Evolutionary conservation across 2,113 vertebrate genomes (phyloP).

Genomic region (Felis chaus): DNA sequence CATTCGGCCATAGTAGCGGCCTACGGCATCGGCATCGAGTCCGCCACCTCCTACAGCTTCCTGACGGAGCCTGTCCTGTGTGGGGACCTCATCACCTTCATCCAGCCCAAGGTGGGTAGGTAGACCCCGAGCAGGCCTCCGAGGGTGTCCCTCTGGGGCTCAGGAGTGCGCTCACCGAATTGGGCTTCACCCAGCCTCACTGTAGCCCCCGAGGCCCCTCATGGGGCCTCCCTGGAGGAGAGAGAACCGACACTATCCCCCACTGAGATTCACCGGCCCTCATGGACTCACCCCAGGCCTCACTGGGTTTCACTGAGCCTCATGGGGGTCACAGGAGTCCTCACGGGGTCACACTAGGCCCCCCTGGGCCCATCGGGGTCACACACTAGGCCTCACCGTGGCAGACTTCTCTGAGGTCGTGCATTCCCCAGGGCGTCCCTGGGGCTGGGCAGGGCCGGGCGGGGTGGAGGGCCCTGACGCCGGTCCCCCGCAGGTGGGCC

Average conservation of each 20-base stretch:
- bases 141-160: accelerated
- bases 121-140: accelerated
- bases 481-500: slow-evolving; percentile 86
- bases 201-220: accelerated
- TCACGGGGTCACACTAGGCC: not conserved
- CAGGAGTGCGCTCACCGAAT: accelerated
- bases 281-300: too few relatives aligned
- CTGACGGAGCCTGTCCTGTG: slow-evolving; percentile 92
- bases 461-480: accelerated
- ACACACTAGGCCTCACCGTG: not conserved
- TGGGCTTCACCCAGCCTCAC: accelerated
- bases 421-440: accelerated
- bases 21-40: slow-evolving; percentile 95
- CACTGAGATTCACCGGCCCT: not conserved
- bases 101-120: slow-evolving; percentile 91
- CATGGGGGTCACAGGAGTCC: accelerated
- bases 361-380: too few relatives aligned
- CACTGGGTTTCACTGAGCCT: not conserved
- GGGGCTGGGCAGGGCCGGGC: not conserved
- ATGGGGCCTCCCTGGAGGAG: accelerated
- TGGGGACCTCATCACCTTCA: slow-evolving; percentile 94
- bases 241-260: too few relatives aligned
- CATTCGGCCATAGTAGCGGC: slow-evolving; percentile 92
- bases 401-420: not conserved
- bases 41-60: slow-evolving; percentile 92